Evolutionary conservation across 2,113 vertebrate species (phyloP), one percentile per base, ranked within the genome.

Genomic region (Herpetotheres cachinnans): DNA sequence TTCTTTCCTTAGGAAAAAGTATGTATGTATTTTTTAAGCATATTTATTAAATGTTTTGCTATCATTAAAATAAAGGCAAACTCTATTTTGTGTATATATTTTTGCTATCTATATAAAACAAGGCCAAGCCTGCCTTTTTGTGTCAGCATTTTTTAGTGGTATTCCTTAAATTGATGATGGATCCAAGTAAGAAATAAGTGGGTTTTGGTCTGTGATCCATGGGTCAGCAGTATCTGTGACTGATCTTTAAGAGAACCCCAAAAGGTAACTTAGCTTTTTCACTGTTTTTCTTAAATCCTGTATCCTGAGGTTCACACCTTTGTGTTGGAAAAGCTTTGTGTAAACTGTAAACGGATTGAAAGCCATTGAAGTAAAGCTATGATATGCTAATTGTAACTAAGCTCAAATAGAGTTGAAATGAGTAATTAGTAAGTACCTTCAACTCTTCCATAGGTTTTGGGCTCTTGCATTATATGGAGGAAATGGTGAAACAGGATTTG

Each of bases 401-500:
- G 50, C 29, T 85, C 44, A 69, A n/a, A 12, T 29, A 78, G 56
- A 93, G 56, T 30, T 78, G 49, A 78, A 95, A 54, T 25, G 25
- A 42, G 16, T 76, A 22, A 77, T 36, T 55, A 72, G 17, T 66
- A 32, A 49, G 8, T 50, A 4, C 27, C 12, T 95, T 77, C 91
- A 69, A 86, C 83, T 62, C 84, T 74, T 81, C 80, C 40, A 3
- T 83, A 99, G 99, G 66, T 99, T 99, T 95, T 99, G 99, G 99
- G 99, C 99, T 50, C 97, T 99, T 96, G 98, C 98, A 80, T 97
- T 99, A 72, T 99, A 98, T 88, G 99, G 99, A 97, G 99, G 99
- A 95, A 99, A 99, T 98, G 99, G 98, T 91, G 99, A 99, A 97
- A 99, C 99, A 9, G 99, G 99, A 49, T 99, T 99, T 97, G 99